Percentiles rank a stretch among this genome's conserved stretches.
These are phyloP conservation scores for Drepana falcataria DNA, from an alignment of 2,888 invertebrate species.

Conservation along the genomic window DNA sequence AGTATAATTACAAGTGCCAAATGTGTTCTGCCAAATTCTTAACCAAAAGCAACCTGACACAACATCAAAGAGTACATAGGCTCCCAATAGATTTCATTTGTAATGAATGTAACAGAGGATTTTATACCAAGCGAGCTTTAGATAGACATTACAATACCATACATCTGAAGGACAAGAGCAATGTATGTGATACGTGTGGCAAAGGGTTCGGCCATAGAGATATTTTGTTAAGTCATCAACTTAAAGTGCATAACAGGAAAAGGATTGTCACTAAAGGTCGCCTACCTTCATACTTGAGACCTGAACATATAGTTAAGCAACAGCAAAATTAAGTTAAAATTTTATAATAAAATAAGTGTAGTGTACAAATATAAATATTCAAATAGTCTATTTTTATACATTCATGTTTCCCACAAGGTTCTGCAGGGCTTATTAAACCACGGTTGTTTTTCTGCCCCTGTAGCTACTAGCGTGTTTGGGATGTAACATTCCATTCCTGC, in stretches of 20 bases:
- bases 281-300: constrained; percentile 27
- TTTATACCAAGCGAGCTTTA: constrained; percentile 20
- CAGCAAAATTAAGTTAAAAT: no score
- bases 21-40: constrained; percentile 33
- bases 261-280: constrained; percentile 16
- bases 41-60: constrained; percentile 40
- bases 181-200: constrained; percentile 35
- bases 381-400: no score
- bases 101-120: constrained; percentile 22
- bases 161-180: constrained; percentile 25
- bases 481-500: no score
- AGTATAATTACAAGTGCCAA: constrained; percentile 37
- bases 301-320: constrained; percentile 4
- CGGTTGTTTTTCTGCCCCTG: no score
- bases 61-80: constrained; percentile 25
- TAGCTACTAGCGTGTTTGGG: no score
- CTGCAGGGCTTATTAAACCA: no score
- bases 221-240: constrained; percentile 31
- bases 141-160: constrained; percentile 23
- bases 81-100: constrained; percentile 19
- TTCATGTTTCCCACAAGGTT: no score
- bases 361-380: no score
- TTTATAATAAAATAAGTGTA: no score
- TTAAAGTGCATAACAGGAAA: constrained; percentile 32
- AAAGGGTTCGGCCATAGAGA: constrained; percentile 32